These are phyloP conservation scores for Chelonus formosanus DNA, from an alignment of 2,888 invertebrate genomes.

Conservation along the genomic window DNA sequence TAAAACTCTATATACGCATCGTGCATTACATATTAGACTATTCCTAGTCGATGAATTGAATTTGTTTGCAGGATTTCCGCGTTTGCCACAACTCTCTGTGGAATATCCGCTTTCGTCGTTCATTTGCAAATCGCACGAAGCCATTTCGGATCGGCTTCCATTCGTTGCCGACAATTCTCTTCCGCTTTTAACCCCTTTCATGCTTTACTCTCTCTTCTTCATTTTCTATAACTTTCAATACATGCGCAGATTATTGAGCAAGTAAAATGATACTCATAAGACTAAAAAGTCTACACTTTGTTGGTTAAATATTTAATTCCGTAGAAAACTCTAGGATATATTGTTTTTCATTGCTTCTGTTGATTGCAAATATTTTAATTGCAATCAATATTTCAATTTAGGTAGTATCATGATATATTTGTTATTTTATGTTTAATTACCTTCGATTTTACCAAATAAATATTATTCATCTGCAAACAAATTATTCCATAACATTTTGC, in stretches of 20 bases:
- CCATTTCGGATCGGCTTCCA: slow-evolving; percentile 43
- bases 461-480: no score
- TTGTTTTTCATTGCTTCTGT: no score
- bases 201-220: slow-evolving; percentile 7
- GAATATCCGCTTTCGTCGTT: slow-evolving; percentile 46
- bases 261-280: not conserved
- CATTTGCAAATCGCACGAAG: slow-evolving; percentile 48
- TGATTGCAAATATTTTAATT: no score
- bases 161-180: slow-evolving; percentile 29
- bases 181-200: slow-evolving; percentile 11
- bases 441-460: no score
- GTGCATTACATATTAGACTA: slow-evolving; percentile 13
- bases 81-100: slow-evolving; percentile 17
- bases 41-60: slow-evolving; percentile 21
- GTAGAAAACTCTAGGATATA: no score
- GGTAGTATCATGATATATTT: no score
- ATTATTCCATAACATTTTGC: no score
- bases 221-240: slow-evolving; percentile 5
- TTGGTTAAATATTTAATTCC: no score
- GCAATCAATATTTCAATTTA: no score
- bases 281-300: no score
- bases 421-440: no score
- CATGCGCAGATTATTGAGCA: not conserved
- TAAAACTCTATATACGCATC: not conserved
- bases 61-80: slow-evolving; percentile 29